Base-by-base conservation (phyloP, 2,797 vertebrate genomes). In the Anguilla obscura region DNA sequence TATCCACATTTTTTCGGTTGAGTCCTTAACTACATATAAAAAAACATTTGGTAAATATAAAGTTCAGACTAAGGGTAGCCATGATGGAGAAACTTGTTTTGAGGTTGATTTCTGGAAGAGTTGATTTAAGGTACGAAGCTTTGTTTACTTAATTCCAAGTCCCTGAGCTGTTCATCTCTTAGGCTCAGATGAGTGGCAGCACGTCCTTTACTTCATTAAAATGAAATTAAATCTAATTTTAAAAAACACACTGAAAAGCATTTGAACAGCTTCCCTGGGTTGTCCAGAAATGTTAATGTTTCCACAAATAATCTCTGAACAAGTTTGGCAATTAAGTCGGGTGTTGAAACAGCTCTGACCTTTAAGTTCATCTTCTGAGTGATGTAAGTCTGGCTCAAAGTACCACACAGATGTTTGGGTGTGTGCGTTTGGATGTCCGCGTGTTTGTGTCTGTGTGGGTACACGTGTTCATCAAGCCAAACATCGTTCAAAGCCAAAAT, bases 341-440 rank as follows among this genome's bases (percentile, higher is more conserved):
- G 40, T 82, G 24, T 82, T 82, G 36, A 48, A 82, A 82, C 79
- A n/a, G 79, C 24, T 82, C 79, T n/a, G 45, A 82, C 40, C 79
- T 21, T 21, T 24, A 45, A 8, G 18, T 50, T 50, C 18, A 50
- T 9, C 79, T 48, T 1, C 18, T 50, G 79, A 82, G 79, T 82
- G 45, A 82, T 33, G 14, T 7, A 82, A 82, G 36, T 80, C 76
- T 80, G 76, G 76, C 36, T 7, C 76, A 21, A 6, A 36, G 76
- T 24, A 40, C 76, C 18, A 45, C 36, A 45, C 16, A 45, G 76
- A 21, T 80, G 36, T 82, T 8, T n/a, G 45, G 16, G 16, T 80
- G 33, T 82, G 76, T 45, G 16, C 1, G 5, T 80, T 33, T 45
- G 1, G 33, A 16, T 80, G 33, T 40, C 16, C 5, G 36, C 1